These are phyloP conservation scores for Leistus spinibarbis DNA, from an alignment of 2,888 invertebrate genomes.

Conservation along the genomic window DNA sequence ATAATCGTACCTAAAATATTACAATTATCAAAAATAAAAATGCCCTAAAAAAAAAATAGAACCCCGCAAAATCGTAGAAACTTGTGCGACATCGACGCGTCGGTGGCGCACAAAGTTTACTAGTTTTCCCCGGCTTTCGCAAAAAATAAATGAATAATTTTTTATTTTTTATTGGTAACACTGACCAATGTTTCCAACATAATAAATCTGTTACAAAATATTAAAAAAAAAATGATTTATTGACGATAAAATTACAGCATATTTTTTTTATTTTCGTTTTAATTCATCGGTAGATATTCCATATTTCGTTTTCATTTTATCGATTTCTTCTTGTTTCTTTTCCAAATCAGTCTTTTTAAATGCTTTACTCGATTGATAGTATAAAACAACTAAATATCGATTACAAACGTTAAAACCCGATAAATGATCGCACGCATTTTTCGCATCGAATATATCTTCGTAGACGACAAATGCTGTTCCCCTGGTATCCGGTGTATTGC, in stretches of 20 bases:
- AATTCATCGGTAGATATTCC: constrained; percentile 62
- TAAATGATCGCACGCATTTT: constrained; percentile 98
- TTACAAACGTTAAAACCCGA: constrained; percentile 99
- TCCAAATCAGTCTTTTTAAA: constrained; percentile 95
- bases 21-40: too few relatives aligned
- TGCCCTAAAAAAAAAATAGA: too few relatives aligned
- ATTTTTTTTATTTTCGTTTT: constrained; percentile 34
- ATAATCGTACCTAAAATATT: too few relatives aligned
- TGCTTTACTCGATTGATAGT: constrained; percentile 96
- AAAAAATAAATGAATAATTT: too few relatives aligned
- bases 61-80: too few relatives aligned
- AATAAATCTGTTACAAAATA: not conserved
- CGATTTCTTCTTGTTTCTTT: constrained; percentile 94
- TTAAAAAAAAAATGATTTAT: not conserved
- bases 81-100: too few relatives aligned
- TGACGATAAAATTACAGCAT: not conserved
- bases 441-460: constrained; percentile 99
- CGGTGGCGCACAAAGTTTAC: too few relatives aligned
- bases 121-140: too few relatives aligned
- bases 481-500: constrained; percentile 96
- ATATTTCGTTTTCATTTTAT: constrained; percentile 94
- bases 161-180: too few relatives aligned
- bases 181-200: too few relatives aligned
- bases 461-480: constrained; percentile 99
- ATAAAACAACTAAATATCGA: constrained; percentile 96